Percentiles rank a stretch among this genome's conserved stretches.
These are phyloP conservation scores for Eufriesea mexicana DNA, from an alignment of 1,140 invertebrate species.

Conservation along the genomic window DNA sequence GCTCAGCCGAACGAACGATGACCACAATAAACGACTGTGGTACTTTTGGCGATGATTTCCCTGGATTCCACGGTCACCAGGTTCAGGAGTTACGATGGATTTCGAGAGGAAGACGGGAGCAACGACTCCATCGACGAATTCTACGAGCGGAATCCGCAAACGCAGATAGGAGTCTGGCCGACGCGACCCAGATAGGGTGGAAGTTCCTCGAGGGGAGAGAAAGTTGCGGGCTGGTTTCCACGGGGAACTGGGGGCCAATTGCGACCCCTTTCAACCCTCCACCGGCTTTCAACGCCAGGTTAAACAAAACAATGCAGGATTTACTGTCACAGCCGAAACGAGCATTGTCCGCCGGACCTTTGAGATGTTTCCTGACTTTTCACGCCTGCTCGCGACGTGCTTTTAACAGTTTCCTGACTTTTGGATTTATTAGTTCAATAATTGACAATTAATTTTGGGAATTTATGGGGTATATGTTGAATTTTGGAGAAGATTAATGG, in stretches of 20 bases:
- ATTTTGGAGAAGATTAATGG: too few species aligned
- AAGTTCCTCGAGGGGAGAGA: background rate
- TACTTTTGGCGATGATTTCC: too few species aligned
- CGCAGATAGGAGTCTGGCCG: background rate
- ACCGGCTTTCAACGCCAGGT: constrained; percentile 5
- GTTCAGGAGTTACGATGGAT: too few species aligned
- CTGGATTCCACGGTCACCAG: too few species aligned
- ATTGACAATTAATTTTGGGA: background rate
- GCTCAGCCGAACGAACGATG: too few species aligned
- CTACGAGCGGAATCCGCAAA: background rate
- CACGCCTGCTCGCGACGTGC: background rate
- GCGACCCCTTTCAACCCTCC: constrained; percentile 1
- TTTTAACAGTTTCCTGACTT: background rate
- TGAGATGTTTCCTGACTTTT: background rate
- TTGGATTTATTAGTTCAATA: background rate
- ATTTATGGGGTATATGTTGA: too few species aligned
- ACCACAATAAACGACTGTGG: too few species aligned
- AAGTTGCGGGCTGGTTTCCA: background rate
- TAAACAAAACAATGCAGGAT: constrained; percentile 51
- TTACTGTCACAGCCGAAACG: constrained; percentile 39
- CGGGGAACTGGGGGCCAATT: background rate
- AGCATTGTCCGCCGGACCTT: constrained; percentile 3
- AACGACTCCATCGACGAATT: too few species aligned
- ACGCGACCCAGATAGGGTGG: constrained; percentile 17
- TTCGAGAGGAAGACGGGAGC: too few species aligned